phyloP scores from a whole-genome alignment of 1,140 invertebrate species.

The Drosophila simulans region DNA sequence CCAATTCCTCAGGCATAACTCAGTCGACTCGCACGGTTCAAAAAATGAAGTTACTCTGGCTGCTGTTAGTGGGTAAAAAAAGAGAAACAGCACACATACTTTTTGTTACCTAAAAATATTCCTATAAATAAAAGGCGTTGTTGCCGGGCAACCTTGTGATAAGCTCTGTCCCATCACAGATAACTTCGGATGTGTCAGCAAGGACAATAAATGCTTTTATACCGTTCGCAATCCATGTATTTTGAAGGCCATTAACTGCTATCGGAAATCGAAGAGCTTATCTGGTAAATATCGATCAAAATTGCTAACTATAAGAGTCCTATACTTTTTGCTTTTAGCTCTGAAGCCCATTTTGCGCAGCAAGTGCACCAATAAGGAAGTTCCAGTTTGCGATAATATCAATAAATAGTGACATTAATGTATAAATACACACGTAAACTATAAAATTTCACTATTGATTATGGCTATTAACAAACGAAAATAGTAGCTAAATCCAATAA shows the following conservation, averaged over 20 bases:
- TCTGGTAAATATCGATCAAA: slow-evolving; percentile 6
- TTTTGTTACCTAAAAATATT: not conserved
- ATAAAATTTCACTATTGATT: not conserved
- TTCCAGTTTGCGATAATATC: not conserved
- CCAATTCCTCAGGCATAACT: not conserved
- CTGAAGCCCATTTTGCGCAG: slow-evolving; percentile 3
- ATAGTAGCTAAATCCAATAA: too few species aligned
- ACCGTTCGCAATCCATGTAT: slow-evolving; percentile 2
- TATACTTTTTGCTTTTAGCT: not conserved
- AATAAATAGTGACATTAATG: not conserved
- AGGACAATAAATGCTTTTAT: not conserved
- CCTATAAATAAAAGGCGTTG: not conserved
- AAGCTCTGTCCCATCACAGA: not conserved
- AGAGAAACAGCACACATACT: not conserved
- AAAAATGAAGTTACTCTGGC: not conserved
- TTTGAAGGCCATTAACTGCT: slow-evolving; percentile 7
- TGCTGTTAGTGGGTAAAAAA: not conserved
- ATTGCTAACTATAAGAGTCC: not conserved
- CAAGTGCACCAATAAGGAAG: not conserved
- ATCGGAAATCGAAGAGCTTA: slow-evolving; percentile 2
- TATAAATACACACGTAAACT: not conserved
- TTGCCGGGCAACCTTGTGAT: slow-evolving; percentile 3
- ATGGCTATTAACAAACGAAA: too few species aligned
- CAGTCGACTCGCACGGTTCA: not conserved
- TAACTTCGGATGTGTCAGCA: slow-evolving; percentile 6